These are phyloP conservation scores for Scomber colias DNA, from an alignment of 2,113 vertebrate genomes.

Conservation along the genomic window DNA sequence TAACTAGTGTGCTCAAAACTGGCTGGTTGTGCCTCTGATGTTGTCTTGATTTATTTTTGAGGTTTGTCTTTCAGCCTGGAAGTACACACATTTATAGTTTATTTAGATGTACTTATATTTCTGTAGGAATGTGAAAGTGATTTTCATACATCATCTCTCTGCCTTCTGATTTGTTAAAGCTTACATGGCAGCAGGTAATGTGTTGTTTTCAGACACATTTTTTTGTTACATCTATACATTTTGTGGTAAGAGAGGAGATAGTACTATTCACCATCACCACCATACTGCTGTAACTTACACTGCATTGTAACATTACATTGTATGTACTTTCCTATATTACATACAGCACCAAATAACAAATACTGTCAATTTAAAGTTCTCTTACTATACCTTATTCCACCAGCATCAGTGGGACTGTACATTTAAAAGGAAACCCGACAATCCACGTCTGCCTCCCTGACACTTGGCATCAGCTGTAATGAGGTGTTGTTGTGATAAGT, in stretches of 20 bases:
- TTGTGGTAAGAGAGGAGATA: too few relatives aligned
- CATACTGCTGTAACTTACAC: too few relatives aligned
- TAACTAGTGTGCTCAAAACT: conserved; percentile 73
- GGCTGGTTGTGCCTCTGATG: conserved; percentile 44
- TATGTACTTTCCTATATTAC: too few relatives aligned
- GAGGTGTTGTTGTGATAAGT: not conserved
- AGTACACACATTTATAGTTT: not conserved
- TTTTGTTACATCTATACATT: too few relatives aligned
- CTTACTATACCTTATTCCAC: not conserved
- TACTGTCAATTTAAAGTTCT: not conserved
- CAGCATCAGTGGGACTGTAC: not conserved
- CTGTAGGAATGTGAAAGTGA: not conserved
- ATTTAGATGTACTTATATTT: not conserved
- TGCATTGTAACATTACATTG: too few relatives aligned
- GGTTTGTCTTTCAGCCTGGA: conserved; percentile 19
- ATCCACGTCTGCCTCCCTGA: conserved; percentile 7
- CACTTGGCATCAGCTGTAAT: not conserved
- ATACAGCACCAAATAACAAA: too few relatives aligned
- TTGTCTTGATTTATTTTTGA: conserved; percentile 42
- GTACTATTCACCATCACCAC: too few relatives aligned
- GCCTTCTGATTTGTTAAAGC: not conserved
- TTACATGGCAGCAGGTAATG: not conserved
- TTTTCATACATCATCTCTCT: not conserved
- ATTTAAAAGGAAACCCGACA: not conserved
- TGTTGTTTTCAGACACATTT: not conserved